phyloP scores from a whole-genome alignment of 2,113 vertebrate species.

The Caloenas nicobarica region DNA sequence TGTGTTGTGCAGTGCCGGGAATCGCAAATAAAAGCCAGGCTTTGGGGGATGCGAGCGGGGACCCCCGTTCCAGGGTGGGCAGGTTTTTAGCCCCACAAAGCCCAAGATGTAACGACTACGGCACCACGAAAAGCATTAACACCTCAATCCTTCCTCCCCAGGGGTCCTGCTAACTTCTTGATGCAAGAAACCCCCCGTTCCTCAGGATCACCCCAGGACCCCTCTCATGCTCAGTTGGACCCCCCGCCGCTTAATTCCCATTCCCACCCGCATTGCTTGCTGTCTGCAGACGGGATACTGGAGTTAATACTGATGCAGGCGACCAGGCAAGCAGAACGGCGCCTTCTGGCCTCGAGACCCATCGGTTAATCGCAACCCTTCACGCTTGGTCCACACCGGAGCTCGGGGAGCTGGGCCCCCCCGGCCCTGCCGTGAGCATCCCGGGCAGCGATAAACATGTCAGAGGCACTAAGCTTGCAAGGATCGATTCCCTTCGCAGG shows the following conservation, averaged over 20 bases:
- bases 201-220: not conserved
- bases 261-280: not conserved
- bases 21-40: not conserved
- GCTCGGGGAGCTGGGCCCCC: not conserved
- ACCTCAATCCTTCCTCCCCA: not conserved
- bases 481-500: conserved; percentile 59
- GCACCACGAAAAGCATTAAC: no score
- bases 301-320: fast-evolving
- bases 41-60: not conserved
- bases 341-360: not conserved
- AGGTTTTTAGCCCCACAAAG: not conserved
- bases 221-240: fast-evolving
- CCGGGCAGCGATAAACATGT: not conserved
- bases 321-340: not conserved
- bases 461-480: conserved; percentile 4
- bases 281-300: not conserved
- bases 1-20: not conserved
- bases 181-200: not conserved
- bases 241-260: not conserved
- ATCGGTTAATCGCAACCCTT: not conserved
- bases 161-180: not conserved
- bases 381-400: fast-evolving
- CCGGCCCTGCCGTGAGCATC: not conserved
- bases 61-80: not conserved
- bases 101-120: not conserved